Percentiles rank a stretch among this genome's conserved stretches.
These are phyloP conservation scores for Anarsia innoxiella DNA, from an alignment of 2,888 invertebrate species.

Conservation along the genomic window DNA sequence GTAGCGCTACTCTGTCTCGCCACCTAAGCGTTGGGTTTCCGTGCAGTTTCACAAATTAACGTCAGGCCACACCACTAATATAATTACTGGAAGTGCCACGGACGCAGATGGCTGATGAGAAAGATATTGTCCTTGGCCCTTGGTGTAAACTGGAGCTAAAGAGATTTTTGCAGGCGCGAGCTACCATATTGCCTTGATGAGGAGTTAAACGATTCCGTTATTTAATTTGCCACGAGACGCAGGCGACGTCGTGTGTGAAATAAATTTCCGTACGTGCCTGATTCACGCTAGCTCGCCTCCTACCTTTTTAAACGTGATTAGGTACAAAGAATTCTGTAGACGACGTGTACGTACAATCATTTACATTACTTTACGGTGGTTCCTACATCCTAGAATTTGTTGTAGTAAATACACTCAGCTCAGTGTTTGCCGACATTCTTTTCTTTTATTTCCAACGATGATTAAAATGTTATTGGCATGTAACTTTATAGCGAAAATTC, in stretches of 20 bases:
- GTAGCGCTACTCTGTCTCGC: constrained; percentile 38
- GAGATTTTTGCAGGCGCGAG: constrained; percentile 13
- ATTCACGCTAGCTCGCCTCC: too few species aligned
- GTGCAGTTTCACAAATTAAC: constrained; percentile 65
- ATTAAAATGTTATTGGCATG: too few species aligned
- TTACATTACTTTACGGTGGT: too few species aligned
- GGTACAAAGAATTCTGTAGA: too few species aligned
- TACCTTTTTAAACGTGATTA: too few species aligned
- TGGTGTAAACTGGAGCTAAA: constrained; percentile 4
- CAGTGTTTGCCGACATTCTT: too few species aligned
- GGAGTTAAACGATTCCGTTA: constrained; percentile 8
- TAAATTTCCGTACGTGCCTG: constrained; percentile 11
- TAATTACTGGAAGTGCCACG: constrained; percentile 33
- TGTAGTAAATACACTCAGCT: too few species aligned
- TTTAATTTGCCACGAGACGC: constrained; percentile 10
- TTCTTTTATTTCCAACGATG: too few species aligned
- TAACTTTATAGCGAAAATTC: too few species aligned
- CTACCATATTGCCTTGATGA: constrained; percentile 12
- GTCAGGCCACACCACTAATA: constrained; percentile 49
- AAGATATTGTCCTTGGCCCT: constrained; percentile 15
- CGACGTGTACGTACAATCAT: too few species aligned
- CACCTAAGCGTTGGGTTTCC: constrained; percentile 55
- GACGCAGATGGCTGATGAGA: constrained; percentile 15
- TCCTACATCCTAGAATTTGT: too few species aligned
- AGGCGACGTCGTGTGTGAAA: constrained; percentile 7